Base-by-base conservation (phyloP, 2,113 vertebrate genomes). In the Centropristis striata region DNA sequence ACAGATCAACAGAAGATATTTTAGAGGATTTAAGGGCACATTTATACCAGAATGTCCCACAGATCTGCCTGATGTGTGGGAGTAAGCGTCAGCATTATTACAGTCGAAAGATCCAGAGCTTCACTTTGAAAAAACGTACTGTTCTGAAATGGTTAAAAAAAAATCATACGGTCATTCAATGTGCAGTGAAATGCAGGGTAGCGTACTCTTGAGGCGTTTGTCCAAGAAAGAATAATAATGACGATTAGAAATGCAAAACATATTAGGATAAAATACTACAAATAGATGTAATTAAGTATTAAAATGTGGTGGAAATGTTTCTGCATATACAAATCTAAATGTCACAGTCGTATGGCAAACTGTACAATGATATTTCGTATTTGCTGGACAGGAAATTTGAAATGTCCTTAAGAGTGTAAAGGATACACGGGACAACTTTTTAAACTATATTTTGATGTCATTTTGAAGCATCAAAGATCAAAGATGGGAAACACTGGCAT, bases 1-100 rank as follows among this genome's bases (percentile, higher is more conserved):
- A 20, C 54, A 78, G 76, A 83, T 76, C 75, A 86, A 37, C n/a
- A 27, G 32, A 27, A n/a, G 39, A 41, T 32, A 23, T 50, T 67
- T 15, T 14, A 4, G 42, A n/a, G 55, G 39, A 46, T 75, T 55
- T 42, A 57, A 46, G 25, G 25, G 42, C 13, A 37, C 5, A 21
- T 68, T n/a, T 57, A 46, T 13, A 21, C 13, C 37, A 8, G 42
- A 46, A 66, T 36, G n/a, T 23, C 10, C 25, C 20, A 42, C n/a
- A 69, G 63, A 54, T 47, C 25, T 6, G 41, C 21, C 4, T 41
- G 21, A 64, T 16, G 15, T 28, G 20, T 16, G 36, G 20, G 32
- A 51, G 15, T n/a, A 46, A 53, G 47, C 2, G n/a, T 69, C 41
- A 71, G 23, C 12, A 16, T 12, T 16, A 8, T 60, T 4, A 13